A percentile compares a stretch with the other conserved stretches of the same genome.
Evolutionary conservation across 2,113 vertebrate genomes (phyloP).

Genomic region (Gasterosteus aculeatus): DNA sequence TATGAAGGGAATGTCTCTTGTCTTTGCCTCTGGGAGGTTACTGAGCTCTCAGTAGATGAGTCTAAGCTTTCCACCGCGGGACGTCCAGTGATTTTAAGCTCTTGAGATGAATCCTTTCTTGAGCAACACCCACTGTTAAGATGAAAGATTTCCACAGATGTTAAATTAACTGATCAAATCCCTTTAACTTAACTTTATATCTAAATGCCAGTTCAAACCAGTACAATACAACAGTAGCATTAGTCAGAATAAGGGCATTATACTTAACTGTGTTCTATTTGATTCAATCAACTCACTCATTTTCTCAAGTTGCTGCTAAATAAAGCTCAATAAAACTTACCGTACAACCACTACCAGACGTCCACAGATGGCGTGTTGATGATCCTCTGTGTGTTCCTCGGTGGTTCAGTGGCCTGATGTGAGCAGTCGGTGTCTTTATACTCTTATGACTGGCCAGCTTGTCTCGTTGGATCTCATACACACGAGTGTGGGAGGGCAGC

Average conservation of each 20-base stretch:
- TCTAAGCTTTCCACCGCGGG: constrained; percentile 75
- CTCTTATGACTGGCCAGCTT: constrained; percentile 61
- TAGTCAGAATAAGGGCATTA: background rate
- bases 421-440: constrained; percentile 24
- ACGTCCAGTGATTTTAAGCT: constrained; percentile 73
- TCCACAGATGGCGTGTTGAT: background rate
- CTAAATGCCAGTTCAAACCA: background rate
- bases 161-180: too few relatives aligned
- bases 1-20: background rate
- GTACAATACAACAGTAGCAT: background rate
- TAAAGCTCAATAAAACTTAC: constrained; percentile 34
- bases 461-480: constrained; percentile 51
- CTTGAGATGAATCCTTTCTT: constrained; percentile 39
- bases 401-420: constrained; percentile 9
- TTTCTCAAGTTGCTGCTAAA: background rate
- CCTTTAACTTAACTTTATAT: background rate
- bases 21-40: background rate
- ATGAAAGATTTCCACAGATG: constrained; percentile 16
- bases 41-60: background rate
- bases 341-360: constrained; percentile 13
- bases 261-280: background rate
- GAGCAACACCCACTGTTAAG: constrained; percentile 2
- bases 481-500: constrained; percentile 62
- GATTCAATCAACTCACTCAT: background rate
- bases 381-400: constrained; percentile 6